Evolutionary conservation across 2,888 invertebrate species (phyloP).

Genomic region (Limnephilus lunatus): DNA sequence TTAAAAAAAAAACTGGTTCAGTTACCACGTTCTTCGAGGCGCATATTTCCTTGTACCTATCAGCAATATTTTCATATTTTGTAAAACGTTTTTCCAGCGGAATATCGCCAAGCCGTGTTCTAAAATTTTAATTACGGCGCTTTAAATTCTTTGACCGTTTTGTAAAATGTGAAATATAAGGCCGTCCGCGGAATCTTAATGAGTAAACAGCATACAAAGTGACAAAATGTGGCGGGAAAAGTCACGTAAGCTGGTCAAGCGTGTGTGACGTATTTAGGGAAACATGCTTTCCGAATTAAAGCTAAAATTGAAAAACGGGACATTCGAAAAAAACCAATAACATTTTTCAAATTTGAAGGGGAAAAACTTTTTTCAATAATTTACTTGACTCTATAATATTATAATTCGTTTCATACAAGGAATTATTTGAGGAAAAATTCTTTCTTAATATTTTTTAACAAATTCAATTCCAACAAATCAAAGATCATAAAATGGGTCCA

Average conservation of each 20-base stretch:
- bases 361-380: too few species aligned
- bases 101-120: not conserved
- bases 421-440: too few species aligned
- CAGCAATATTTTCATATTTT: not conserved
- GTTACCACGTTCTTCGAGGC: not conserved
- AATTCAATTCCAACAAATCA: too few species aligned
- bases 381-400: too few species aligned
- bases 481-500: too few species aligned
- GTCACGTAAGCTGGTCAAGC: conserved; percentile 2
- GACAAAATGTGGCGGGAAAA: not conserved
- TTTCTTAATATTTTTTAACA: too few species aligned
- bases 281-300: not conserved
- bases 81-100: not conserved
- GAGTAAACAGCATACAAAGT: not conserved
- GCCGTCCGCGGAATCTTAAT: not conserved
- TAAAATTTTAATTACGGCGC: conserved; percentile 6
- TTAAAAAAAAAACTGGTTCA: not conserved
- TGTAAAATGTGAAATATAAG: not conserved
- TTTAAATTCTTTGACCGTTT: not conserved
- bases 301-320: not conserved
- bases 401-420: too few species aligned
- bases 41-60: not conserved
- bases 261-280: not conserved
- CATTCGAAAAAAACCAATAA: not conserved
- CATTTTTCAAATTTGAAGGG: not conserved